Conservation (phyloP, 2,113 vertebrate species). For the Piprites chloris region DNA sequence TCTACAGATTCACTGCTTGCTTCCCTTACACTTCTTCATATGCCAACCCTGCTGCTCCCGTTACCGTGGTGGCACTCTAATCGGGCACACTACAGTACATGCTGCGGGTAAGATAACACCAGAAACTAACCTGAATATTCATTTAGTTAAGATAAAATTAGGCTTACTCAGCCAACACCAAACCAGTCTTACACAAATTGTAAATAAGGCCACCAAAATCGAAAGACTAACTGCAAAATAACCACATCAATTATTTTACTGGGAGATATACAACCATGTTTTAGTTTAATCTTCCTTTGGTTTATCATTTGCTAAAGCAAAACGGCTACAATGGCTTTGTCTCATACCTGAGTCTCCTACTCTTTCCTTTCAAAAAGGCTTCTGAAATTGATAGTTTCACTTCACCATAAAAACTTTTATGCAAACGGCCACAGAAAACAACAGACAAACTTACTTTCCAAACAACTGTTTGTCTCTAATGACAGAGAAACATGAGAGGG, state of each 20-base stretch:
- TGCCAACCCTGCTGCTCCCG: neutral
- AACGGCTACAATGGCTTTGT: neutral
- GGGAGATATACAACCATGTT: neutral
- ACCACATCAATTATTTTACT: neutral
- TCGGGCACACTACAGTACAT: neutral
- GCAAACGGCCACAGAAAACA: neutral
- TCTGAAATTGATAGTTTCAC: neutral
- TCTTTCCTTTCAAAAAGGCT: neutral
- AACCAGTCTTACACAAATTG: neutral
- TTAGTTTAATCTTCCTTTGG: neutral
- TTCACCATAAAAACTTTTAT: neutral
- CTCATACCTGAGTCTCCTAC: neutral
- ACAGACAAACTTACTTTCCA: neutral
- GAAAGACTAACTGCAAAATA: neutral
- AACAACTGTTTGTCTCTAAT: neutral
- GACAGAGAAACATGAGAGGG: neutral
- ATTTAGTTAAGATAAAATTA: neutral
- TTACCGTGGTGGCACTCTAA: neutral
- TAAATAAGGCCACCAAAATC: neutral
- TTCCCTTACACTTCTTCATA: neutral
- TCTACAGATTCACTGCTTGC: neutral
- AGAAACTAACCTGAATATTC: neutral
- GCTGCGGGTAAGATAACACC: neutral
- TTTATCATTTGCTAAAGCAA: neutral
- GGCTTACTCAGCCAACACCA: neutral